Evolutionary conservation across 2,888 invertebrate species (phyloP), one percentile per base, ranked within the genome.

Genomic region (Colostygia pectinataria): DNA sequence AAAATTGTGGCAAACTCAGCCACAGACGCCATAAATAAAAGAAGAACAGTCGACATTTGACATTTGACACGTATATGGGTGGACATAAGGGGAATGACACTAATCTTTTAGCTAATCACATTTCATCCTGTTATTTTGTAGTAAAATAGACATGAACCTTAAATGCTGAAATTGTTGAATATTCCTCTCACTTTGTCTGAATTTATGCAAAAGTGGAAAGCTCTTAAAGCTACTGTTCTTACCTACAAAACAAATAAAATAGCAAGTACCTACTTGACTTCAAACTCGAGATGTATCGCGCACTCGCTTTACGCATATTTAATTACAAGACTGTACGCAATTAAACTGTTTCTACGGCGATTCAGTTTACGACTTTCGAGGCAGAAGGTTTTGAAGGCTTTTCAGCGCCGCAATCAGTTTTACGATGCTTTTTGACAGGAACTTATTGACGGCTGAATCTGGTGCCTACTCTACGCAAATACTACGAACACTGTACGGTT

Each of bases 261-360:
- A 61, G 48, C 56, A 57, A 59, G 36, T 36, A 37, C 32, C 28
- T 32, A 33, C 41, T 32, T 23, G 37, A 28, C 41, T 51, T 28
- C 52, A 63, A 61, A 67, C 63, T 61, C 59, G 44, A 42, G 60
- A 61, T 69, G 62, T 66, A 71, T 65, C 61, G 53, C 53, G 57
- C 49, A 53, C 59, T 66, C 59, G 62, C 62, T 74, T 74, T 71
- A 76, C 69, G 73, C 70, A 68, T 71, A 73, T 76, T 78, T 78
- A 76, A 79, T 77, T 71, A 69, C 71, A 66, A 66, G 69, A 66
- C 66, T 71, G 69, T 69, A 68, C 66, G 71, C 76, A 82, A 83
- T 84, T 80, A 83, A 80, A 79, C 80, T 76, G 73, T 78, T 78
- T 71, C 77, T 77, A 73, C 74, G 74, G 76, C 77, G 77, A 83